A percentile compares a stretch with the other conserved stretches of the same genome.
These are phyloP conservation scores for Oreohelix idahoensis DNA, from an alignment of 1,140 invertebrate genomes.

Conservation along the genomic window DNA sequence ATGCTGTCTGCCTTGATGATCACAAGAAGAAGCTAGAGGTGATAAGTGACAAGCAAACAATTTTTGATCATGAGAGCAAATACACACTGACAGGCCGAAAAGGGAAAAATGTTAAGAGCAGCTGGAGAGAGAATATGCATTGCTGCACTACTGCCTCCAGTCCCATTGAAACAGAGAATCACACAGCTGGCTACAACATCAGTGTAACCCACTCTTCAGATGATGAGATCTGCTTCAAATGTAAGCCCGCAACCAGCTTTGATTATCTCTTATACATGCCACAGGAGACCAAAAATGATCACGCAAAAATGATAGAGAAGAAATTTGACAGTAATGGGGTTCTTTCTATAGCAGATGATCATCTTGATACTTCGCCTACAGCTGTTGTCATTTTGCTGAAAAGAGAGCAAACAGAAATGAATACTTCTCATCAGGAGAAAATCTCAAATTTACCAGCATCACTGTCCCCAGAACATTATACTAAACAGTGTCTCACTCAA, in stretches of 20 bases:
- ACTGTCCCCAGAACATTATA: background rate
- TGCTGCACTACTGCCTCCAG: background rate
- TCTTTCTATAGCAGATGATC: background rate
- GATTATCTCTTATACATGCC: background rate
- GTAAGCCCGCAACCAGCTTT: background rate
- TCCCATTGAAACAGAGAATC: background rate
- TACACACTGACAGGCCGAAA: background rate
- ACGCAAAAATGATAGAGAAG: background rate
- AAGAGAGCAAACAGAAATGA: background rate
- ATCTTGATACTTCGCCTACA: background rate
- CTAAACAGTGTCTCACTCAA: background rate
- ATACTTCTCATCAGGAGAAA: background rate
- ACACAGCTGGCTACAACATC: background rate
- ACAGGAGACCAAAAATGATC: background rate
- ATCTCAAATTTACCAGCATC: background rate
- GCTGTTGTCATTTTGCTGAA: background rate
- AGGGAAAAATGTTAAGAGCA: background rate
- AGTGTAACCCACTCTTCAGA: background rate
- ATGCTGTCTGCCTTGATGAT: background rate
- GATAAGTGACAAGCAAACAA: background rate
- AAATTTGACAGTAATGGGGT: background rate
- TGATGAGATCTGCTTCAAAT: background rate
- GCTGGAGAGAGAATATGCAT: background rate
- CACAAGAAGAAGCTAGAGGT: background rate
- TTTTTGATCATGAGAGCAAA: background rate